phyloP scores from a whole-genome alignment of 2,113 vertebrate species.

The Neomonachus schauinslandi region DNA sequence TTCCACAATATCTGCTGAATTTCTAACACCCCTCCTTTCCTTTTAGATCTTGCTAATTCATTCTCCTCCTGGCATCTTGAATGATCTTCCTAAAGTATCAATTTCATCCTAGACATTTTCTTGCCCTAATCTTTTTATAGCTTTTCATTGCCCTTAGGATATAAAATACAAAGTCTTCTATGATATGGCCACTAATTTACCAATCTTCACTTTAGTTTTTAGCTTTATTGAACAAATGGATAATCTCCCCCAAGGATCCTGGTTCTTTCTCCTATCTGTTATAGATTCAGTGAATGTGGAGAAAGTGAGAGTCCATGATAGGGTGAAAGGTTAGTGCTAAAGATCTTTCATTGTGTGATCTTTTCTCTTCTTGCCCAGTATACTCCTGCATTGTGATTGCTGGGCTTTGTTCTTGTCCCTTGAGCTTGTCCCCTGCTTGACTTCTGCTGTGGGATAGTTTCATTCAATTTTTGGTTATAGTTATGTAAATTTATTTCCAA shows the following conservation, averaged over 20 bases:
- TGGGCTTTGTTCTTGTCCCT: neutral
- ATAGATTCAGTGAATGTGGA: neutral
- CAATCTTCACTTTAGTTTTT: conserved; percentile 15
- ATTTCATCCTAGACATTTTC: neutral
- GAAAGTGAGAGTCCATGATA: neutral
- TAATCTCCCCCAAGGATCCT: neutral
- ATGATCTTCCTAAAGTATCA: neutral
- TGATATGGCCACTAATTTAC: neutral
- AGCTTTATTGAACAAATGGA: neutral
- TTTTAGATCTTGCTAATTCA: neutral
- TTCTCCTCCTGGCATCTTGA: neutral
- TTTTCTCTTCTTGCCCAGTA: neutral
- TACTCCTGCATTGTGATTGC: neutral
- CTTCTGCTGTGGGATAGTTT: neutral
- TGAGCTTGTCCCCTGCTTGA: neutral
- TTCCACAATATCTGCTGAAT: neutral
- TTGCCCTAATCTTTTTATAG: neutral
- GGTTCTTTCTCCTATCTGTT: neutral
- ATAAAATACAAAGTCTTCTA: neutral
- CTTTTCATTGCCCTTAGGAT: neutral
- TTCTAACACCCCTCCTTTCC: neutral
- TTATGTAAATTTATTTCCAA: neutral
- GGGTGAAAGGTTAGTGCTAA: neutral
- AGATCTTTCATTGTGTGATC: neutral
- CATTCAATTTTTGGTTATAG: neutral